Conservation (phyloP, 2,113 vertebrate species). For the Danionella cerebrum region DNA sequence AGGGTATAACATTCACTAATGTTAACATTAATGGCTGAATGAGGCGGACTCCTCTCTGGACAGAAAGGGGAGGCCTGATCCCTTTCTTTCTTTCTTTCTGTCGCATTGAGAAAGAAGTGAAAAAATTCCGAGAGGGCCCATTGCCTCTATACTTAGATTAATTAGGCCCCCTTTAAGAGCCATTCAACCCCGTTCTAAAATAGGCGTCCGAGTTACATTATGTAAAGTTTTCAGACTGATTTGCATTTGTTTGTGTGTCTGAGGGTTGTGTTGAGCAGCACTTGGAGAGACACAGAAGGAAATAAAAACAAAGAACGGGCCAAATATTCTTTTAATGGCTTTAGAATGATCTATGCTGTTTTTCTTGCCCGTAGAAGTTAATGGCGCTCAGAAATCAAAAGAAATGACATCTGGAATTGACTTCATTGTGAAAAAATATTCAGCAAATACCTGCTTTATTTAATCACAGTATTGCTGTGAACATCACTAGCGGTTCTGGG, state of each 20-base stretch:
- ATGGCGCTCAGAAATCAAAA: conserved; percentile 45
- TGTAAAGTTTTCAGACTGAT: conserved; percentile 79
- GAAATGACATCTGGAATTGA: conserved; percentile 41
- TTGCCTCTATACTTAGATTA: conserved; percentile 86
- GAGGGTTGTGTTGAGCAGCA: conserved; percentile 54
- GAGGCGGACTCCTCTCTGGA: conserved; percentile 55
- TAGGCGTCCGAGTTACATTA: conserved; percentile 69
- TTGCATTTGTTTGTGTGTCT: conserved; percentile 93
- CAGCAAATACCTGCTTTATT: too few species aligned
- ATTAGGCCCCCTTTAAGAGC: conserved; percentile 84
- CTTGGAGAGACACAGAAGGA: conserved; percentile 41
- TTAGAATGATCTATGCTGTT: conserved; percentile 54
- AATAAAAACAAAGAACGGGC: conserved; percentile 58
- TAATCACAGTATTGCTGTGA: too few species aligned
- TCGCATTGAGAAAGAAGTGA: conserved; percentile 66
- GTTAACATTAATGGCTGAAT: conserved; percentile 64
- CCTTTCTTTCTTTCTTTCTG: conserved; percentile 63
- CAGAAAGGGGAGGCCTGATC: conserved; percentile 66
- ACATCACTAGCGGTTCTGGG: too few species aligned
- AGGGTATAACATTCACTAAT: conserved; percentile 48
- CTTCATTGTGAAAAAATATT: too few species aligned
- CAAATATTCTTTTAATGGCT: conserved; percentile 69
- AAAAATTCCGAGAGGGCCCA: conserved; percentile 75
- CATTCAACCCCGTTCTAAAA: conserved; percentile 76
- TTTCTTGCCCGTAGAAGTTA: conserved; percentile 50